phyloP scores from a whole-genome alignment of 2,888 invertebrate species.

The Psylliodes chrysocephalus region DNA sequence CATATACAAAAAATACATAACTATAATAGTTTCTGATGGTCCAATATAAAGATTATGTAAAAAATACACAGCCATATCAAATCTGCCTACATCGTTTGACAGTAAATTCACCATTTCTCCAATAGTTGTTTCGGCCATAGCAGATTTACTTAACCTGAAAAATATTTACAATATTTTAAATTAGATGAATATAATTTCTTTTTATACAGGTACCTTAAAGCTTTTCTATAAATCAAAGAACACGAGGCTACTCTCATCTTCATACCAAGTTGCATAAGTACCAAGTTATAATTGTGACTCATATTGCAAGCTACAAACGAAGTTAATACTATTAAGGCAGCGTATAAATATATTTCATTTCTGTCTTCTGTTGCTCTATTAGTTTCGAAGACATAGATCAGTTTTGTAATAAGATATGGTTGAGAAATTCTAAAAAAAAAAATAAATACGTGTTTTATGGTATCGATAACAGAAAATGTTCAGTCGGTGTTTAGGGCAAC shows the following conservation, averaged over 20 bases:
- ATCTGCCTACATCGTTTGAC: constrained; percentile 88
- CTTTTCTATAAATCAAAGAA: constrained; percentile 36
- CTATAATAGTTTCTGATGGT: constrained; percentile 69
- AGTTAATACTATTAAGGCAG: constrained; percentile 75
- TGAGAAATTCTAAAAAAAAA: constrained; percentile 38
- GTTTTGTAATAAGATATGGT: constrained; percentile 54
- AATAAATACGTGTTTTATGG: no score
- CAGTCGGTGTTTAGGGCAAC: no score
- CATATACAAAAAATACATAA: constrained; percentile 66
- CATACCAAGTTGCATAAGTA: constrained; percentile 81
- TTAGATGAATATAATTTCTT: no score
- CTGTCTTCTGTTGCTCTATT: constrained; percentile 59
- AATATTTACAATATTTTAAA: no score
- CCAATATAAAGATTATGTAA: constrained; percentile 41
- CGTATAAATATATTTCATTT: constrained; percentile 79
- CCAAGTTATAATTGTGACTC: constrained; percentile 84
- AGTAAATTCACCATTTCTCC: constrained; percentile 68
- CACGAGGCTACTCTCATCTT: constrained; percentile 69
- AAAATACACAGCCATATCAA: constrained; percentile 68
- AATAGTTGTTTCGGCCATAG: constrained; percentile 58
- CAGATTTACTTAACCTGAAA: not conserved
- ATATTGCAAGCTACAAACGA: constrained; percentile 76
- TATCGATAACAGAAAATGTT: no score
- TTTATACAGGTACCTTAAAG: constrained; percentile 68
- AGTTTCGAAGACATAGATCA: constrained; percentile 71